Percentiles rank a stretch among this genome's conserved stretches.
These are phyloP conservation scores for Apodemia mormo DNA, from an alignment of 2,888 invertebrate species.

Conservation along the genomic window DNA sequence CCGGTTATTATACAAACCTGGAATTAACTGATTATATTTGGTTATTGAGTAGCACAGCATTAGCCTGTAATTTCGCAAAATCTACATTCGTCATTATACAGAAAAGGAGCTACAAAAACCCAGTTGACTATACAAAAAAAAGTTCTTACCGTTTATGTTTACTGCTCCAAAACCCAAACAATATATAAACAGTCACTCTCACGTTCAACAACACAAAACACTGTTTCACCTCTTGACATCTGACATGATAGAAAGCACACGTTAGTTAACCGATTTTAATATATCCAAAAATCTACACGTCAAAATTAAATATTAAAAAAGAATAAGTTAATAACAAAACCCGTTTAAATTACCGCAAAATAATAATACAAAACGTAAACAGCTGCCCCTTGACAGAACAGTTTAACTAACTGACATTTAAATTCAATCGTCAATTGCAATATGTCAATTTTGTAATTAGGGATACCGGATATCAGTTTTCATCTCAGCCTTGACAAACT, in stretches of 20 bases:
- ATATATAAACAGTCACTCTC: slow-evolving; percentile 76
- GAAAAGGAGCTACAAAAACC: background rate
- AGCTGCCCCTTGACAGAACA: slow-evolving; percentile 79
- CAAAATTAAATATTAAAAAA: slow-evolving; percentile 72
- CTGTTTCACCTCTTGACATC: slow-evolving; percentile 79
- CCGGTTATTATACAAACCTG: slow-evolving; percentile 17
- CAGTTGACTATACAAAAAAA: slow-evolving; percentile 39
- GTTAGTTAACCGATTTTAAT: slow-evolving; percentile 59
- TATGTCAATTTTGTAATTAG: background rate
- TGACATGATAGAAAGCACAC: slow-evolving; percentile 69
- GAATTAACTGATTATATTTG: background rate
- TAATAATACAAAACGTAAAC: slow-evolving; percentile 80
- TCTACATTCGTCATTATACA: background rate
- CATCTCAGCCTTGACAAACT: too few species aligned
- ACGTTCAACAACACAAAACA: slow-evolving; percentile 75
- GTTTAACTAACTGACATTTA: slow-evolving; percentile 68
- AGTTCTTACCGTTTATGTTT: slow-evolving; percentile 74
- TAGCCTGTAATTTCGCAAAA: background rate
- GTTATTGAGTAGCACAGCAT: background rate
- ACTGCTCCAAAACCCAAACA: slow-evolving; percentile 76
- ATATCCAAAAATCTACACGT: slow-evolving; percentile 58
- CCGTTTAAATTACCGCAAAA: slow-evolving; percentile 78
- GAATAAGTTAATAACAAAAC: slow-evolving; percentile 73
- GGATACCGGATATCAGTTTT: background rate
- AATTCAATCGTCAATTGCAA: background rate